Evolutionary conservation across 2,113 vertebrate genomes (phyloP).

Genomic region (zebrafish (Danio rerio)): GRCz12tu NC_133177.1:10685001-10685500

Average conservation of each 20-base stretch:
- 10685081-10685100: constrained; percentile 10
- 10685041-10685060: constrained; percentile 35
- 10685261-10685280: constrained; percentile 72
- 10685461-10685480: constrained; percentile 52
- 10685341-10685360: constrained; percentile 78
- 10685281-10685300: constrained; percentile 84
- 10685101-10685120: constrained; percentile 16
- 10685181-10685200: constrained; percentile 50
- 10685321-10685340: constrained; percentile 84
- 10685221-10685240: constrained; percentile 78
- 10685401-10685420: constrained; percentile 50
- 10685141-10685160: constrained; percentile 18
- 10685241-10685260: constrained; percentile 77
- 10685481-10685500: constrained; percentile 75
- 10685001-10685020: not conserved
- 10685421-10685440: constrained; percentile 49
- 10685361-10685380: constrained; percentile 66
- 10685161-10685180: constrained; percentile 55
- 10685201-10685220: constrained; percentile 72
- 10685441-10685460: constrained; percentile 50
- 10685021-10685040: constrained; percentile 17
- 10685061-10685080: not conserved
- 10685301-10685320: constrained; percentile 81
- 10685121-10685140: constrained; percentile 49
- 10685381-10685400: constrained; percentile 73